Base-by-base conservation (phyloP, 1,140 invertebrate genomes). In the Trachymyrmex cornetzi region DNA sequence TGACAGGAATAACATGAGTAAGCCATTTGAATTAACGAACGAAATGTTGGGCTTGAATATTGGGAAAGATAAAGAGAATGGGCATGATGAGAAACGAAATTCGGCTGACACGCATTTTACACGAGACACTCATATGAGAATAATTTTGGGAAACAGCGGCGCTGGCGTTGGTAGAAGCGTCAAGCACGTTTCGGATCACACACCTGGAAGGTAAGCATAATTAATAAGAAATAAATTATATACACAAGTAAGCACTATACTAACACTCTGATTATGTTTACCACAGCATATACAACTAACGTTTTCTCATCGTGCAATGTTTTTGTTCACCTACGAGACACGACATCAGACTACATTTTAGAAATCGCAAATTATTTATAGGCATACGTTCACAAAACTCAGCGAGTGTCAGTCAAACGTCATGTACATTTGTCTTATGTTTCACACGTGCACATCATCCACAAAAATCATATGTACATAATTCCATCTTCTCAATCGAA, bases 111-210 rank as follows among this genome's bases (percentile, higher is more conserved):
- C 95, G 22, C 97, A 98, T 92, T 98, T 98, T 94, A 97, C 97
- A 48, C 96, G 98, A 11, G 98, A 98, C 94, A 98, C 98, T 11
- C 98, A 98, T 91, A 98, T 99, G 98, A 96, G 98, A 90, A 98
- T 98, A 86, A 98, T 98, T 92, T 94, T 99, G 85, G 98, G 98
- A 4, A 97, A 96, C 82, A 96, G 95, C 61, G 95, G 96, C n/a
- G 94, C 94, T 59, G 95, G 93, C 64, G 94, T 94, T 72, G 92
- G 93, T 4, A 94, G 96, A 64, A 95, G 95, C 85, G 94, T 96
- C 7, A 96, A 96, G 89, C 92, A 94, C 71, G 85, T 92, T 22
- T 84, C 94, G 7, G 94, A 95, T 61, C 94, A 94, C 85, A 93
- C 92, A 85, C 91, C 93, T 87, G 91, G 93, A 82, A 95, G 95